Evolutionary conservation across 2,888 invertebrate genomes (phyloP).

Genomic region (Trachelus stipa): DNA sequence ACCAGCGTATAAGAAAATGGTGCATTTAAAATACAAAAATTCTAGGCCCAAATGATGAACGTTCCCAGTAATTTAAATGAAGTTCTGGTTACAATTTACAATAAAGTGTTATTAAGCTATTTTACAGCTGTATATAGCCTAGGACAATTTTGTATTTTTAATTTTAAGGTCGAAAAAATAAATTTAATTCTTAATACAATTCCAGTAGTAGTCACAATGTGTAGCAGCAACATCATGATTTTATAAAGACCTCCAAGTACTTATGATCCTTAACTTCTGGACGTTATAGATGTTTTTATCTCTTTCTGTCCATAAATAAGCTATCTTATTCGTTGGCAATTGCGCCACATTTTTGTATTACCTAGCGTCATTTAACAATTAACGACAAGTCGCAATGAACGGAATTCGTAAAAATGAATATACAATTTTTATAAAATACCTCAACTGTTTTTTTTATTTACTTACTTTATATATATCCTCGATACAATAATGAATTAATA

Average conservation of each 20-base stretch:
- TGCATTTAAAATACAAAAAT: slow-evolving; percentile 1
- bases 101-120: slow-evolving; percentile 6
- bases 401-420: background rate
- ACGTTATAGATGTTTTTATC: background rate
- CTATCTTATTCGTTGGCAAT: background rate
- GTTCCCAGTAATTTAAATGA: background rate
- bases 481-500: slow-evolving; percentile 49
- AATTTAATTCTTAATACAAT: slow-evolving; percentile 12
- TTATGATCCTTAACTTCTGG: background rate
- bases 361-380: background rate
- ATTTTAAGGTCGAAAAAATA: slow-evolving; percentile 18
- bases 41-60: background rate
- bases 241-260: background rate
- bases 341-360: background rate
- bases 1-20: background rate
- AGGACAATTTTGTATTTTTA: slow-evolving; percentile 24
- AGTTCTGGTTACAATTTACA: background rate
- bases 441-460: slow-evolving; percentile 54
- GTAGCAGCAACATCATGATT: background rate
- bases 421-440: slow-evolving; percentile 54
- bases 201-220: background rate
- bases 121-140: slow-evolving; percentile 23
- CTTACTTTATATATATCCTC: slow-evolving; percentile 42
- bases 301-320: background rate
- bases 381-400: background rate